Conservation (phyloP, 2,797 vertebrate species). For the Sardinella longiceps region DNA sequence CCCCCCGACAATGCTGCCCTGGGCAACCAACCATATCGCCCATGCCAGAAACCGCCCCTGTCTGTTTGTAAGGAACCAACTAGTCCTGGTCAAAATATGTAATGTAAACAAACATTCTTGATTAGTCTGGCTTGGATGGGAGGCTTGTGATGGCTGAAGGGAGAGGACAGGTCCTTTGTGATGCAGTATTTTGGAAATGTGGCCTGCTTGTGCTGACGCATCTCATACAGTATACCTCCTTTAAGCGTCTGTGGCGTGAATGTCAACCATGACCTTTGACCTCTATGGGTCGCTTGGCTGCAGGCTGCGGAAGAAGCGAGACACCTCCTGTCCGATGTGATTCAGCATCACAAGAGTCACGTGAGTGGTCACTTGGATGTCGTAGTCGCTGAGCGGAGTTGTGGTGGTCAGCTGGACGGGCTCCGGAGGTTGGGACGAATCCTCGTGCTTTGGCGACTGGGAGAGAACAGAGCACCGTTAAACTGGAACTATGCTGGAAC, state of each 20-base stretch:
- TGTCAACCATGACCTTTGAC: background rate
- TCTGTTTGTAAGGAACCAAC: too few relatives aligned
- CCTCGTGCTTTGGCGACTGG: slow-evolving; percentile 62
- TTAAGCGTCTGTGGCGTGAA: background rate
- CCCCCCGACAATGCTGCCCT: too few relatives aligned
- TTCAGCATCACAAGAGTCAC: slow-evolving; percentile 68
- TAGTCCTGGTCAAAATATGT: too few relatives aligned
- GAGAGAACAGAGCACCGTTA: background rate
- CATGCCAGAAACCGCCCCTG: too few relatives aligned
- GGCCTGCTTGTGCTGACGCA: too few relatives aligned
- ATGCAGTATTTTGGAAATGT: too few relatives aligned
- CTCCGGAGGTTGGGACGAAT: background rate
- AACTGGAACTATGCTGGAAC: background rate
- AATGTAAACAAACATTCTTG: too few relatives aligned
- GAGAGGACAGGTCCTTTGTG: too few relatives aligned
- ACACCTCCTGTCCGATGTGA: slow-evolving; percentile 60
- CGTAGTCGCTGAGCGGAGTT: slow-evolving; percentile 57
- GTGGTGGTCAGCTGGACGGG: slow-evolving; percentile 29
- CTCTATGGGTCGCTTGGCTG: slow-evolving; percentile 22
- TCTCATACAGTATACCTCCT: too few relatives aligned
- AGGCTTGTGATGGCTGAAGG: too few relatives aligned
- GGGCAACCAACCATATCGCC: too few relatives aligned
- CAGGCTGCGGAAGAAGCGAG: slow-evolving; percentile 59
- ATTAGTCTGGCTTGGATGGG: too few relatives aligned
- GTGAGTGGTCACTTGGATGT: slow-evolving; percentile 69